Evolutionary conservation across 2,888 invertebrate species (phyloP).

Genomic region (Chorisops tibialis): DNA sequence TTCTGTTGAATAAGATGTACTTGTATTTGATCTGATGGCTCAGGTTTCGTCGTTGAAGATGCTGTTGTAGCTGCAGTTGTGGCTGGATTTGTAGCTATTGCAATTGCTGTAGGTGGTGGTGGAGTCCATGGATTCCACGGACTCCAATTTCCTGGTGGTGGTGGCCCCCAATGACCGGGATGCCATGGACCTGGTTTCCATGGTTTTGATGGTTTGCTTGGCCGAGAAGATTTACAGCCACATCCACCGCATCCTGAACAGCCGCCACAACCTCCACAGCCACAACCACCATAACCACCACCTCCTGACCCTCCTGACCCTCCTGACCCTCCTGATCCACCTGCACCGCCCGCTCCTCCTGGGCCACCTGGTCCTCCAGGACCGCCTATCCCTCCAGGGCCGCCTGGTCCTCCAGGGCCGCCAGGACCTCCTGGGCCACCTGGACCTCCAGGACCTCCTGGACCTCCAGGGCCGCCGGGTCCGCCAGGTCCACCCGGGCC

Average conservation of each 20-base stretch:
- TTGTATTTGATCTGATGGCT: too few relatives aligned
- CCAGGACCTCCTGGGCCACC: not conserved
- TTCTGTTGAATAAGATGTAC: too few relatives aligned
- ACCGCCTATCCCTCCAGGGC: not conserved
- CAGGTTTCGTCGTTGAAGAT: too few relatives aligned
- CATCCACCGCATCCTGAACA: not conserved
- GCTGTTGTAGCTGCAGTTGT: too few relatives aligned
- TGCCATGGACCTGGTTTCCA: too few relatives aligned
- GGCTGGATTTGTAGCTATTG: too few relatives aligned
- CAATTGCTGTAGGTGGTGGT: not conserved
- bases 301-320: not conserved
- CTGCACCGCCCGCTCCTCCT: not conserved
- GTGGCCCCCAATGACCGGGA: too few relatives aligned
- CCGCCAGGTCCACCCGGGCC: not conserved
- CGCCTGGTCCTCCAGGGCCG: not conserved
- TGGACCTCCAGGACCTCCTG: not conserved
- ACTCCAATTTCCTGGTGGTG: not conserved
- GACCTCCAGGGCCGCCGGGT: not conserved
- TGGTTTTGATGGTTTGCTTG: not conserved
- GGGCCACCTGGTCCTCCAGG: not conserved
- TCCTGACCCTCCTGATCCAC: not conserved
- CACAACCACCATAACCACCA: not conserved
- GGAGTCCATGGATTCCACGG: not conserved
- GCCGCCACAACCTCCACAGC: not conserved
- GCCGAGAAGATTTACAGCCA: not conserved